Conservation (phyloP, 2,113 vertebrate species). For the Nothobranchius furzeri region DNA sequence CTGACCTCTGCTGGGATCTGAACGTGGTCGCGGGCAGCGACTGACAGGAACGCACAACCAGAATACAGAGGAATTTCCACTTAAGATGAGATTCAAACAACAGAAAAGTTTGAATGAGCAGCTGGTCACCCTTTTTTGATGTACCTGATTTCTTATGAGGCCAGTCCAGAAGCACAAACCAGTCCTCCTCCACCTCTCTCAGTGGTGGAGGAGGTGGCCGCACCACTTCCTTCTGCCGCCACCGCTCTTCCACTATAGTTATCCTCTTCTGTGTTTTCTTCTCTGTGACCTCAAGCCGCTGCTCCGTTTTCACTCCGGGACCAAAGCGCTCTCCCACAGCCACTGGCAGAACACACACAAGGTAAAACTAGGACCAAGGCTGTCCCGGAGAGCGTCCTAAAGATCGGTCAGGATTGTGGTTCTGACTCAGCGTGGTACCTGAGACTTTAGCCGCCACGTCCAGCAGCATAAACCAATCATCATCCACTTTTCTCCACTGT, state of each 20-base stretch:
- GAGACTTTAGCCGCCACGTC: slow-evolving; percentile 43
- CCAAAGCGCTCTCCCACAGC: slow-evolving; percentile 21
- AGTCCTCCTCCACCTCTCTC: slow-evolving; percentile 64
- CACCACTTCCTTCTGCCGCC: slow-evolving; percentile 18
- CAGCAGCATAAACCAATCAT: slow-evolving; percentile 66
- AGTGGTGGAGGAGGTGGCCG: slow-evolving; percentile 17
- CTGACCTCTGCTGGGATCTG: slow-evolving; percentile 36
- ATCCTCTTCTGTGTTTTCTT: slow-evolving; percentile 31
- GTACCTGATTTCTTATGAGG: slow-evolving; percentile 66
- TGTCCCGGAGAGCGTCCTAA: no score
- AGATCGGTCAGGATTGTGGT: neutral
- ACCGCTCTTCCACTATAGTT: slow-evolving; percentile 24
- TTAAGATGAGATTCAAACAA: neutral
- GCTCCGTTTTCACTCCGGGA: slow-evolving; percentile 27
- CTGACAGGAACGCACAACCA: slow-evolving; percentile 49
- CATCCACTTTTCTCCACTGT: slow-evolving; percentile 39
- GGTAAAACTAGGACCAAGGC: slow-evolving; percentile 4
- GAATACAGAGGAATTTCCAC: neutral
- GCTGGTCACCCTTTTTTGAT: neutral
- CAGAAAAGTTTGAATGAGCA: no score
- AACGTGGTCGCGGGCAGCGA: slow-evolving; percentile 13
- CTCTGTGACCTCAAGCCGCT: slow-evolving; percentile 35
- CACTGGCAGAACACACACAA: slow-evolving; percentile 34
- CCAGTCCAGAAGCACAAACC: slow-evolving; percentile 57
- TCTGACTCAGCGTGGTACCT: slow-evolving; percentile 46